A percentile compares a stretch with the other conserved stretches of the same genome.
These are phyloP conservation scores for Dipodomys ordii DNA, from an alignment of 2,113 vertebrate species.

Conservation along the genomic window DNA sequence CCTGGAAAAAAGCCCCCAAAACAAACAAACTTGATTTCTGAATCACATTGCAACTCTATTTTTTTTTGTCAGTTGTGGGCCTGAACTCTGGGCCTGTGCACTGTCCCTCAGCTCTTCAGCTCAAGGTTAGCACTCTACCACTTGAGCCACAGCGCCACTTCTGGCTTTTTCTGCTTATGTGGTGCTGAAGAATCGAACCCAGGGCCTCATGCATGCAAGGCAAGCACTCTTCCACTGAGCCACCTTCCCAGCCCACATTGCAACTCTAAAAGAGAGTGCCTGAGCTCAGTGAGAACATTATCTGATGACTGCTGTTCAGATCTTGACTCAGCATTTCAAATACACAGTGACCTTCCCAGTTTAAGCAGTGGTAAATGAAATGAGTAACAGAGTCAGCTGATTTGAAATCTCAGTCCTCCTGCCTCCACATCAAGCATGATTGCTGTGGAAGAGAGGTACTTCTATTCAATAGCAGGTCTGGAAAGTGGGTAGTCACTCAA, in stretches of 20 bases:
- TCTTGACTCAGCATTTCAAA: background rate
- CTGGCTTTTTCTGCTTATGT: too few species aligned
- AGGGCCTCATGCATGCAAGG: too few species aligned
- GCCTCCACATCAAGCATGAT: background rate
- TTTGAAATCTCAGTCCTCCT: background rate
- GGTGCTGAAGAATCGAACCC: too few species aligned
- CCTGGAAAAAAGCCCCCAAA: background rate
- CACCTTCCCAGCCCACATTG: background rate
- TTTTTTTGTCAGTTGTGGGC: too few species aligned
- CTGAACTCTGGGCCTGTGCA: too few species aligned
- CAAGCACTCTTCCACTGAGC: too few species aligned
- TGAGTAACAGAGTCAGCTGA: background rate
- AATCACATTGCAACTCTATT: too few species aligned
- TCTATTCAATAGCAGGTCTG: background rate
- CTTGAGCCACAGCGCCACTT: too few species aligned
- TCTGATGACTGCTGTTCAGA: background rate
- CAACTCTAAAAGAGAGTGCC: background rate
- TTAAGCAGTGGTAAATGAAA: background rate
- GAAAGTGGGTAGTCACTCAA: background rate
- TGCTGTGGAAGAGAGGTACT: background rate
- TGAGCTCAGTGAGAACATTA: background rate
- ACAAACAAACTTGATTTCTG: background rate
- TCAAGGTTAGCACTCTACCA: too few species aligned
- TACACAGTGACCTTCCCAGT: background rate
- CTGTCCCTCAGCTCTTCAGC: too few species aligned